phyloP scores from a whole-genome alignment of 1,140 invertebrate genomes.

The Drosophila baimaii region DNA sequence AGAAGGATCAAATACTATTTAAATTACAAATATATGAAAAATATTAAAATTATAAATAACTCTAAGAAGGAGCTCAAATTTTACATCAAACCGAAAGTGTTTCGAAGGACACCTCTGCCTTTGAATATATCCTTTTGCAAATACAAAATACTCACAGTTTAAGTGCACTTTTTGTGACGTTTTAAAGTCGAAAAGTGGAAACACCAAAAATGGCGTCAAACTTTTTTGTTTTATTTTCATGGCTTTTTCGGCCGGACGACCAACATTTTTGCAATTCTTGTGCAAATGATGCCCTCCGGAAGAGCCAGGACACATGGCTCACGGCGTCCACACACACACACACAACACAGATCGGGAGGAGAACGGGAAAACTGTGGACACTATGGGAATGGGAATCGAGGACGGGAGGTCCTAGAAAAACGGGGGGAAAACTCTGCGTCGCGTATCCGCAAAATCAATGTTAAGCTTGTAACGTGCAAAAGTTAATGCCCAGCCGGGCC shows the following conservation, averaged over 20 bases:
- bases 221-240: slow-evolving; percentile 58
- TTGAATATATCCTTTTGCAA: slow-evolving; percentile 6
- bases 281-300: slow-evolving; percentile 79
- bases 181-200: slow-evolving; percentile 52
- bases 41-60: background rate
- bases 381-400: slow-evolving; percentile 11
- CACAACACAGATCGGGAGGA: background rate
- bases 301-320: slow-evolving; percentile 68
- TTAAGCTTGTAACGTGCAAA: slow-evolving; percentile 74
- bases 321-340: slow-evolving; percentile 45
- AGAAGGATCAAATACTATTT: too few species aligned
- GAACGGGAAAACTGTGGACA: slow-evolving; percentile 25
- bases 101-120: background rate
- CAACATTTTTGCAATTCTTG: slow-evolving; percentile 73
- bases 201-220: slow-evolving; percentile 55
- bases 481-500: slow-evolving; percentile 61
- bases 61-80: background rate
- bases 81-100: background rate
- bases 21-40: too few species aligned
- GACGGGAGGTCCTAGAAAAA: background rate
- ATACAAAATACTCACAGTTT: slow-evolving; percentile 30
- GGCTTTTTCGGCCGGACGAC: slow-evolving; percentile 42
- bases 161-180: slow-evolving; percentile 27
- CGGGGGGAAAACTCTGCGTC: slow-evolving; percentile 16
- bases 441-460: slow-evolving; percentile 71